Conservation (phyloP, 2,113 vertebrate species). For the Marmota flaviventris region DNA sequence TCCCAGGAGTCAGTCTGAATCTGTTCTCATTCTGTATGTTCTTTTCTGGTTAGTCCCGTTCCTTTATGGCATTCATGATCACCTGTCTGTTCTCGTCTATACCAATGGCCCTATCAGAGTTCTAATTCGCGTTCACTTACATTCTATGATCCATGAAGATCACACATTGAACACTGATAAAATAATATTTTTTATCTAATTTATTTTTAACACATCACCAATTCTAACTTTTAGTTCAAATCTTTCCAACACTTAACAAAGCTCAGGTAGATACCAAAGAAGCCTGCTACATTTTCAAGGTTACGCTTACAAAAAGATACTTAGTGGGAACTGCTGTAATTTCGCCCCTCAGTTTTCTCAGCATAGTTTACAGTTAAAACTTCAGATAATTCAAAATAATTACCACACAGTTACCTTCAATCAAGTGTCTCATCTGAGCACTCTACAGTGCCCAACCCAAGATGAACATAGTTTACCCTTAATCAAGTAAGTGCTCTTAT, state of each 20-base stretch:
- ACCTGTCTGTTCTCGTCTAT: accelerated
- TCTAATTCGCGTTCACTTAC: background rate
- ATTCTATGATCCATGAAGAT: background rate
- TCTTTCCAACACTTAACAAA: background rate
- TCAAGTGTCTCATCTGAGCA: constrained; percentile 80
- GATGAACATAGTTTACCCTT: constrained; percentile 76
- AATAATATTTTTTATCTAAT: background rate
- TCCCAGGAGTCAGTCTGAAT: background rate
- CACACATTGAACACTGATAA: background rate
- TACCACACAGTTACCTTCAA: constrained; percentile 75
- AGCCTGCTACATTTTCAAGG: background rate
- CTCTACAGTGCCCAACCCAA: constrained; percentile 76
- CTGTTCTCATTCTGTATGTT: background rate
- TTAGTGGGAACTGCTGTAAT: background rate
- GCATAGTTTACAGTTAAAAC: constrained; percentile 27
- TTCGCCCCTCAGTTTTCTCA: background rate
- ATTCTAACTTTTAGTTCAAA: background rate
- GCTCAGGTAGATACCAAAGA: background rate
- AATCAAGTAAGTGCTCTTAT: constrained; percentile 75
- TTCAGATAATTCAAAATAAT: constrained; percentile 79
- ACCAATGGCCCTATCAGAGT: background rate
- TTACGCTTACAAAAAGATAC: background rate
- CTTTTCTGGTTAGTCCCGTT: background rate
- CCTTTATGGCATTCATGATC: background rate
- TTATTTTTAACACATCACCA: background rate